phyloP scores from a whole-genome alignment of 2,113 vertebrate species.

The Notechis scutatus region DNA sequence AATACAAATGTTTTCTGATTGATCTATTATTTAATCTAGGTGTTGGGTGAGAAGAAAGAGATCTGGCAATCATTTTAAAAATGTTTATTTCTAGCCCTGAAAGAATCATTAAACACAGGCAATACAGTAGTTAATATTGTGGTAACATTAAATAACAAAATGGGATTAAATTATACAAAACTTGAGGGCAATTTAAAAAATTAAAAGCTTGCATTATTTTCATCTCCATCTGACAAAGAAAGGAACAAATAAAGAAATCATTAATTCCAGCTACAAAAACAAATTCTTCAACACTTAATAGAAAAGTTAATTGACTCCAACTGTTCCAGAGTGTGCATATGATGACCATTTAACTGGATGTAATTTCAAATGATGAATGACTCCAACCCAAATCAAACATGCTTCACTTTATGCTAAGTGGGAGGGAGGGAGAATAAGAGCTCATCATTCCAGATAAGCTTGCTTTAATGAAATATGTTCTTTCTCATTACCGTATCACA shows the following conservation, averaged over 20 bases:
- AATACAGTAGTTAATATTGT: constrained; percentile 80
- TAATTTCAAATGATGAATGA: constrained; percentile 7
- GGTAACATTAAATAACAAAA: constrained; percentile 77
- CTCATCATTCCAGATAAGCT: background rate
- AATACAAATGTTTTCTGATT: constrained; percentile 26
- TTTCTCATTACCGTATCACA: background rate
- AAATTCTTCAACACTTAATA: constrained; percentile 27
- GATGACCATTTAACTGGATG: background rate
- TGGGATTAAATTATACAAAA: constrained; percentile 76
- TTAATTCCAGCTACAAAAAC: constrained; percentile 50
- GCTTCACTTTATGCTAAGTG: background rate
- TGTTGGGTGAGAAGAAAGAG: constrained; percentile 8
- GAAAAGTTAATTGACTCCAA: background rate
- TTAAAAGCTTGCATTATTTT: constrained; percentile 65
- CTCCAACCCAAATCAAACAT: background rate
- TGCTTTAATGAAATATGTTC: background rate
- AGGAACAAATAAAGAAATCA: constrained; percentile 20
- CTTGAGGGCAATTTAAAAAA: constrained; percentile 68
- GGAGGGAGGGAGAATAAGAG: background rate
- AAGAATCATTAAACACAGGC: constrained; percentile 75
- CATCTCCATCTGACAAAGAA: constrained; percentile 56
- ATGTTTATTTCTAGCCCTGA: constrained; percentile 81
- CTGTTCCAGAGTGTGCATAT: constrained; percentile 7
- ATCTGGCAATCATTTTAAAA: constrained; percentile 42
- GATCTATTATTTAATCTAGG: constrained; percentile 31